Evolutionary conservation across 2,888 invertebrate species (phyloP), one percentile per base, ranked within the genome.

Genomic region (Calliscelio sp.): DNA sequence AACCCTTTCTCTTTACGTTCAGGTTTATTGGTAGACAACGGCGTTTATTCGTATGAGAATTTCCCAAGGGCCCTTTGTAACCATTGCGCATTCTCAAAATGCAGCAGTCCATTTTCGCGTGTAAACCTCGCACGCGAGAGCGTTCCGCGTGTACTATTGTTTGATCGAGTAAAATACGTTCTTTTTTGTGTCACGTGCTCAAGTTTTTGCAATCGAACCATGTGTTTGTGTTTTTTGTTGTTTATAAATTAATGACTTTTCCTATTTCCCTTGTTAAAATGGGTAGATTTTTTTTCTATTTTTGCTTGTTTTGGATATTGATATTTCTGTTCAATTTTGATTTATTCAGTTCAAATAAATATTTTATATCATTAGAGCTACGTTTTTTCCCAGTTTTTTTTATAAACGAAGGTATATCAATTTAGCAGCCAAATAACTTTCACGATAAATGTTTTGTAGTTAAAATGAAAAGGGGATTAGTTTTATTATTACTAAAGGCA

Each of bases 51-150:
- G 82, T 71, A 83, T 83, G 85, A 85, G 81, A 81, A 85, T 85
- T 83, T 85, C 85, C 85, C 85, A 83, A 77, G 85, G 85, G 85
- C 78, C 81, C 78, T 83, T 83, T 85, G 85, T 81, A 83, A 80
- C 73, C 84, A 66, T 71, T 49, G 77, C 82, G 70, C 80, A 75
- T 82, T 79, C 79, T 70, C 81, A 66, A 79, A 85, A 85, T 77
- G 75, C 68, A 77, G 70, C 78, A 68, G 73, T 73, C 68, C 74
- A 82, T 82, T 85, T 85, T 85, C 80, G 80, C 85, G 81, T 85
- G 85, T 66, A 74, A 81, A 81, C 74, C 81, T 80, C 61, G 73
- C 85, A 80, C 79, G 82, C 81, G 77, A 73, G 65, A 70, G 22
- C 70, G 68, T 74, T 79, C 49, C 63, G 35, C 46, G 68, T 44